Percentiles rank a stretch among this genome's conserved stretches.
These are phyloP conservation scores for Nemapogon koenigi DNA, from an alignment of 2,888 invertebrate genomes.

Conservation along the genomic window DNA sequence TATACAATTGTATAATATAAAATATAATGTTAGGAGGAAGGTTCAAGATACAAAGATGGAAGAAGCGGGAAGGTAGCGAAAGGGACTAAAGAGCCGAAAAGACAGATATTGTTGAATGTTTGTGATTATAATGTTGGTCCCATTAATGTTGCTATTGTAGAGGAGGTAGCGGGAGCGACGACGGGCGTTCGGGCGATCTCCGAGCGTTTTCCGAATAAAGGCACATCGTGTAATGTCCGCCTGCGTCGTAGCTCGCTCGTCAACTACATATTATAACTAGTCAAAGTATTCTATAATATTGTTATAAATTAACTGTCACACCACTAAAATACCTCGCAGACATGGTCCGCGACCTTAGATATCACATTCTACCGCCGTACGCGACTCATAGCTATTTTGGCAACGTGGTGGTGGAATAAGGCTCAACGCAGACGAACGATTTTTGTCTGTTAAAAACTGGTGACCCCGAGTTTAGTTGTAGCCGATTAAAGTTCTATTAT, in stretches of 20 bases:
- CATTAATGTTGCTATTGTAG: conserved; percentile 57
- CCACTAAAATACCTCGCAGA: conserved; percentile 33
- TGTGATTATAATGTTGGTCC: conserved; percentile 65
- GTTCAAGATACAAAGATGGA: too few species aligned
- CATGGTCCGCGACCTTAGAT: conserved; percentile 18
- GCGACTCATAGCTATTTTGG: conserved; percentile 50
- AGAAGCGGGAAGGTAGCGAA: too few species aligned
- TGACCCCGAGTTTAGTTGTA: too few species aligned
- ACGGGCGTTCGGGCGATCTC: conserved; percentile 50
- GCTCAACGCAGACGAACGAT: too few species aligned
- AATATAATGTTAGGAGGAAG: too few species aligned
- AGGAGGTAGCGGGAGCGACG: conserved; percentile 25
- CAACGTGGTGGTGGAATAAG: conserved; percentile 62
- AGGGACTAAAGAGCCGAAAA: too few species aligned
- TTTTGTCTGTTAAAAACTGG: background rate
- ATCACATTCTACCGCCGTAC: conserved; percentile 54
- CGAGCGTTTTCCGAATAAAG: conserved; percentile 57
- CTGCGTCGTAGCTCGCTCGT: conserved; percentile 43
- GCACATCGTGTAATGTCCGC: conserved; percentile 60
- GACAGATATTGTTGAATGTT: too few species aligned
- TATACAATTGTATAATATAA: too few species aligned
- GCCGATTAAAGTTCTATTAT: too few species aligned
- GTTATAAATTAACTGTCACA: conserved; percentile 44
- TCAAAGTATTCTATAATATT: conserved; percentile 24
- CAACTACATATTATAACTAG: conserved; percentile 41